Percentiles rank a stretch among this genome's conserved stretches.
phyloP scores from a whole-genome alignment of 2,888 invertebrate species.

The Trachelus tabidus region DNA sequence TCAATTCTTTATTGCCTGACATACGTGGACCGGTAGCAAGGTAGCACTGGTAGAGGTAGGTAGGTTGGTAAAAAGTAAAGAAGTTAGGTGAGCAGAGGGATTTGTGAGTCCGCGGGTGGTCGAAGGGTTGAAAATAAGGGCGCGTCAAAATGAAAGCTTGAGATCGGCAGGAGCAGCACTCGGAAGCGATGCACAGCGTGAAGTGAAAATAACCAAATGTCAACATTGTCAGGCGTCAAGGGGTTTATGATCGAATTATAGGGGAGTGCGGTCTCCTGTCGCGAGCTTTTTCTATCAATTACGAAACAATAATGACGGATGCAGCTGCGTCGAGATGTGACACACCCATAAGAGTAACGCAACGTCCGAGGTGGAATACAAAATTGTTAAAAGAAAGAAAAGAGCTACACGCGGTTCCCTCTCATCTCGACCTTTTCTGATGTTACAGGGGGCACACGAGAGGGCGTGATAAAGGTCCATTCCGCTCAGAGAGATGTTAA shows the following conservation, averaged over 20 bases:
- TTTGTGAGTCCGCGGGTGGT: constrained; percentile 24
- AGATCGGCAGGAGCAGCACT: constrained; percentile 10
- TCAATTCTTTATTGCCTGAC: background rate
- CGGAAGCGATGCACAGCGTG: constrained; percentile 52
- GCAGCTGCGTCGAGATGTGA: constrained; percentile 48
- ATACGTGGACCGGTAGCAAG: background rate
- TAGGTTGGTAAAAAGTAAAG: background rate
- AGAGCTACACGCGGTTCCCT: constrained; percentile 1
- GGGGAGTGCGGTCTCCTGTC: constrained; percentile 47
- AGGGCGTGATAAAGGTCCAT: constrained; percentile 6
- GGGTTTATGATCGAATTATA: constrained; percentile 65
- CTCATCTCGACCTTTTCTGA: constrained; percentile 6
- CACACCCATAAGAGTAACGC: background rate
- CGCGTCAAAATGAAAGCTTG: constrained; percentile 1
- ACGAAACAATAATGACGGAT: constrained; percentile 49
- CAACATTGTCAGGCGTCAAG: constrained; percentile 62
- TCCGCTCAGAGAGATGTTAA: background rate
- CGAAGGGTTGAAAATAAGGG: constrained; percentile 21
- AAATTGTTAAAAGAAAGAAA: too few relatives aligned
- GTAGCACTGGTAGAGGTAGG: background rate
- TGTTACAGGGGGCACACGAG: background rate
- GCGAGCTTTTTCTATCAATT: constrained; percentile 59
- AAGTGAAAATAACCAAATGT: constrained; percentile 65
- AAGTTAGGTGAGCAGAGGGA: background rate
- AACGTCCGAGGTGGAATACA: too few relatives aligned